phyloP scores from a whole-genome alignment of 2,888 invertebrate species.

The Buathra laborator region DNA sequence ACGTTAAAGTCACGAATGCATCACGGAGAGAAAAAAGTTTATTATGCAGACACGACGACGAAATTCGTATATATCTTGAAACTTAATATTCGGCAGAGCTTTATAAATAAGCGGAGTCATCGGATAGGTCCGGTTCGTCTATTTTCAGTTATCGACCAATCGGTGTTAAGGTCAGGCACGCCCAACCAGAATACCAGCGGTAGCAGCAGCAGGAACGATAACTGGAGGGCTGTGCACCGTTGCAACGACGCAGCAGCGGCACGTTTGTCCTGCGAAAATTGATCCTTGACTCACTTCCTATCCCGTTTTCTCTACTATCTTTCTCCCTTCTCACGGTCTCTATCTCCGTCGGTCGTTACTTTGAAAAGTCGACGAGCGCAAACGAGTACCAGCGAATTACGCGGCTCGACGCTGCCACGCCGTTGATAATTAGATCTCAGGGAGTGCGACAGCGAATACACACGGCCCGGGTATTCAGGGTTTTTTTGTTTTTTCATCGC shows the following conservation, averaged over 20 bases:
- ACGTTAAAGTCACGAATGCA: constrained; percentile 18
- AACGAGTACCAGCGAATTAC: constrained; percentile 38
- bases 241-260: constrained; percentile 43
- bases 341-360: constrained; percentile 24
- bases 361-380: constrained; percentile 47
- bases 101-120: constrained; percentile 73
- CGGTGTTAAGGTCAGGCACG: constrained; percentile 82
- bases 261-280: constrained; percentile 72
- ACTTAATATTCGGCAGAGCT: constrained; percentile 39
- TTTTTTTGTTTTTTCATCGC: constrained; percentile 21
- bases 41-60: constrained; percentile 2
- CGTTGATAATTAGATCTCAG: constrained; percentile 48
- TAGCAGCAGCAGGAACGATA: constrained; percentile 20
- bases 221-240: constrained; percentile 68
- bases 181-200: constrained; percentile 62
- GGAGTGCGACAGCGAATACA: constrained; percentile 33
- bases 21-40: constrained; percentile 11
- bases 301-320: not conserved
- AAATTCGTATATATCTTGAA: constrained; percentile 1
- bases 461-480: constrained; percentile 8
- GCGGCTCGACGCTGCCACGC: not conserved
- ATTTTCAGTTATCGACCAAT: constrained; percentile 84
- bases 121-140: constrained; percentile 77
- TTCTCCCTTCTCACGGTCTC: not conserved
- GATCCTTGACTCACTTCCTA: constrained; percentile 80